Evolutionary conservation across 2,113 vertebrate species (phyloP).

Genomic region (Eubucco bourcierii): DNA sequence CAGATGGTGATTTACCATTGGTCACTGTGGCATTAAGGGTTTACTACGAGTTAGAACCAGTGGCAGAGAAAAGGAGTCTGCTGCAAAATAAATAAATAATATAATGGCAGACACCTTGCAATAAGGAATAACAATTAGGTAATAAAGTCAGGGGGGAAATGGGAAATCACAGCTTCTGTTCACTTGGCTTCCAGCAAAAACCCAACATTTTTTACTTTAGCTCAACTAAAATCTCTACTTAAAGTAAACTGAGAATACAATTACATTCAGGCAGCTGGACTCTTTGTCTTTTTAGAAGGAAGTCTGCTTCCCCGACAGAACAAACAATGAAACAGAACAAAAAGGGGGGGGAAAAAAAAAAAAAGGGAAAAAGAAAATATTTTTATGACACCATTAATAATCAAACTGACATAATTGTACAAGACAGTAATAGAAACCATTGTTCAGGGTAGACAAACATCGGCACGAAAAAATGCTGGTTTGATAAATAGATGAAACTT

Average conservation of each 20-base stretch:
- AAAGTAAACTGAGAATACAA: conserved; percentile 1
- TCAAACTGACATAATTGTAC: not conserved
- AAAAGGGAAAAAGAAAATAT: not conserved
- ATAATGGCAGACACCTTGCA: not conserved
- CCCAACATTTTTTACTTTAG: not conserved
- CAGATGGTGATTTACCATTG: conserved; percentile 16
- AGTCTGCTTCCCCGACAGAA: not conserved
- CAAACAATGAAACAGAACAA: not conserved
- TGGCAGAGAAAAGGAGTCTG: not conserved
- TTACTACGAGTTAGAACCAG: not conserved
- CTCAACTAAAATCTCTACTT: conserved; percentile 23
- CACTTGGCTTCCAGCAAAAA: not conserved
- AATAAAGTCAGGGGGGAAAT: conserved; percentile 7
- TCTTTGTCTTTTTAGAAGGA: conserved; percentile 32
- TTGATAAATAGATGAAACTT: not conserved
- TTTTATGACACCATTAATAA: conserved; percentile 22
- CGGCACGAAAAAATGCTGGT: not conserved
- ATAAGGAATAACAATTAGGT: conserved; percentile 15
- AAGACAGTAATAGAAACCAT: not conserved
- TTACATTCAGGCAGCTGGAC: conserved; percentile 3
- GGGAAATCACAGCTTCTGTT: conserved; percentile 5
- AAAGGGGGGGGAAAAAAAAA: not conserved
- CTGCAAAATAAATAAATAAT: not conserved
- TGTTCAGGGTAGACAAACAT: not conserved
- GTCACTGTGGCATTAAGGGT: not conserved